Conservation (phyloP, 2,797 vertebrate species). For the Notamacropus eugenii region DNA sequence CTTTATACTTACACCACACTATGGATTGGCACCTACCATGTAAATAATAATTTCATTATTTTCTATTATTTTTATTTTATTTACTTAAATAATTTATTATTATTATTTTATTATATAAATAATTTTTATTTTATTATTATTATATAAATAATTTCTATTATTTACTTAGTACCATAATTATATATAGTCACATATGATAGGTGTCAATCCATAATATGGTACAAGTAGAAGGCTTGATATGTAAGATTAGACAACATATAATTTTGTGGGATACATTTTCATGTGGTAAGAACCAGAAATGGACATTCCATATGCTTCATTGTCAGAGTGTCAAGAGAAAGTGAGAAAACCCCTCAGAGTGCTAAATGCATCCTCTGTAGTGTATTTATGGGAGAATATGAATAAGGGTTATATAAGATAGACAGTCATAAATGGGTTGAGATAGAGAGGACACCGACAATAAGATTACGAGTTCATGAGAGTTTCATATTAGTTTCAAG, state of each 20-base stretch:
- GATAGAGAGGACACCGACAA: background rate
- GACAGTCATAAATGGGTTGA: background rate
- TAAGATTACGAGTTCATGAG: background rate
- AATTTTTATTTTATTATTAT: too few relatives aligned
- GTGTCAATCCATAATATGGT: background rate
- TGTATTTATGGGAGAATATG: background rate
- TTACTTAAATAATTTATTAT: too few relatives aligned
- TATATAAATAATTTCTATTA: too few relatives aligned
- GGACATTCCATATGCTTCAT: background rate
- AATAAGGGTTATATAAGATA: background rate
- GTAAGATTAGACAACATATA: constrained; percentile 26
- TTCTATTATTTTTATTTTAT: too few relatives aligned
- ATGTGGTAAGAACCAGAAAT: background rate
- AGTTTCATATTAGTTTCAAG: background rate
- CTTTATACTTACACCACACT: background rate
- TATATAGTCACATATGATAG: constrained; percentile 12
- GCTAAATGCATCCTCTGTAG: background rate
- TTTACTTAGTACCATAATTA: background rate
- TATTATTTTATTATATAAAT: too few relatives aligned
- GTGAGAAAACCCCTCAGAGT: background rate
- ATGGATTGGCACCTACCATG: constrained; percentile 9
- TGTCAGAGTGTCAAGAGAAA: background rate
- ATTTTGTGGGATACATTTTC: constrained; percentile 32
- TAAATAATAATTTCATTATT: background rate
- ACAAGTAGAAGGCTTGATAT: background rate